These are phyloP conservation scores for Tadarida brasiliensis DNA, from an alignment of 2,797 vertebrate genomes.

Conservation along the genomic window DNA sequence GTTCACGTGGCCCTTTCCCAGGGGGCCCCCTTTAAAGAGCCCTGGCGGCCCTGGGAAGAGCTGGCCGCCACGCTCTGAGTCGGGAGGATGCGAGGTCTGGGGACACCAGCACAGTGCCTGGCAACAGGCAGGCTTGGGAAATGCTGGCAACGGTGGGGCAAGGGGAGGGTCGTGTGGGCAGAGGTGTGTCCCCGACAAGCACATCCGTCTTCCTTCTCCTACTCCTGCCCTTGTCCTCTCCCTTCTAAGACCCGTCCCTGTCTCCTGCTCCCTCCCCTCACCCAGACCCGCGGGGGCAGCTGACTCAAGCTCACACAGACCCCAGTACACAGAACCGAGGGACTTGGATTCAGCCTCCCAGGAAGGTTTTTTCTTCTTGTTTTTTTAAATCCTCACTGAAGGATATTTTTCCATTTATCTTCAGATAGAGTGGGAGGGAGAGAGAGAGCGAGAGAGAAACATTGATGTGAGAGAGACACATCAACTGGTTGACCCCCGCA, in stretches of 20 bases:
- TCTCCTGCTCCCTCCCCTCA: not conserved
- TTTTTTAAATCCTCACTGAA: too few relatives aligned
- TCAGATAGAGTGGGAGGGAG: too few relatives aligned
- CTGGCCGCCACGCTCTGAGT: not conserved
- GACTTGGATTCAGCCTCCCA: not conserved
- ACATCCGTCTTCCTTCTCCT: too few relatives aligned
- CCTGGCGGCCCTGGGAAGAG: not conserved
- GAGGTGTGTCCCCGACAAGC: not conserved
- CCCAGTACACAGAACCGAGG: too few relatives aligned
- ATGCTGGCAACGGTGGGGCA: fast-evolving
- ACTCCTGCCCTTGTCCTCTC: not conserved
- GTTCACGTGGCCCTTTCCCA: not conserved
- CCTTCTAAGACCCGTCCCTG: not conserved
- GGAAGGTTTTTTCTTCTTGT: not conserved
- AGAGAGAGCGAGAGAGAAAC: too few relatives aligned
- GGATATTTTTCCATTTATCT: too few relatives aligned
- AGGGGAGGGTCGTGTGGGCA: not conserved
- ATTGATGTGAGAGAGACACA: too few relatives aligned
- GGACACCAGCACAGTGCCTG: not conserved
- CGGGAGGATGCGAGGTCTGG: not conserved
- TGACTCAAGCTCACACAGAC: not conserved
- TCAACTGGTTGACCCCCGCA: too few relatives aligned
- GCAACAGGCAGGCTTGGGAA: not conserved
- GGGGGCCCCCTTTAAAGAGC: not conserved
- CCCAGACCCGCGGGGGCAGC: not conserved